These are phyloP conservation scores for Plotosus lineatus DNA, from an alignment of 2,113 vertebrate genomes.

Conservation along the genomic window DNA sequence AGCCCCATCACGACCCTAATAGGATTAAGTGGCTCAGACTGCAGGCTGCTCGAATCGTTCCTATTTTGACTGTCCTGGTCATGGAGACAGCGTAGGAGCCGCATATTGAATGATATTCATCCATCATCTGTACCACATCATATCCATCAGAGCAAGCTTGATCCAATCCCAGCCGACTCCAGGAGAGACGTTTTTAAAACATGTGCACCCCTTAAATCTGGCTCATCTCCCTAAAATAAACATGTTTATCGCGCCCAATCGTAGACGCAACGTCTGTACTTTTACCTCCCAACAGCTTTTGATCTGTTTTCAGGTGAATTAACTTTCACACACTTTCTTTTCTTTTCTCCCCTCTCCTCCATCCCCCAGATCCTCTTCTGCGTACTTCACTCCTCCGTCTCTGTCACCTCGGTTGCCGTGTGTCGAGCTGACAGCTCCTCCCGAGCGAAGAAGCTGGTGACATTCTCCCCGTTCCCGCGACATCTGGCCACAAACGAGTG, in stretches of 20 bases:
- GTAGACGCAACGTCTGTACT: not conserved
- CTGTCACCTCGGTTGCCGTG: slow-evolving; percentile 52
- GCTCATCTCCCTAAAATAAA: not conserved
- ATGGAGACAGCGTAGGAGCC: not conserved
- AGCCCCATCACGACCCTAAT: too few relatives aligned
- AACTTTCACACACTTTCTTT: slow-evolving; percentile 9
- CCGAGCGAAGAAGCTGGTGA: slow-evolving; percentile 63
- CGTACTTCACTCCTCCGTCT: not conserved
- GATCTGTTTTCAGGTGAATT: slow-evolving; percentile 5
- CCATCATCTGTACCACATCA: too few relatives aligned
- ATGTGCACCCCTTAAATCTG: not conserved
- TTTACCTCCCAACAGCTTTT: not conserved
- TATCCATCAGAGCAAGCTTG: too few relatives aligned
- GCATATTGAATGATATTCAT: not conserved
- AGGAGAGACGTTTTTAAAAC: not conserved
- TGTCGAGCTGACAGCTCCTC: slow-evolving; percentile 40
- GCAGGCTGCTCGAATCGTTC: too few relatives aligned
- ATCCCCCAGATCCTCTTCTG: not conserved
- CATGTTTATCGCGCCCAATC: not conserved
- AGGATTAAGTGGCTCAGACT: too few relatives aligned
- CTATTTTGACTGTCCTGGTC: too few relatives aligned
- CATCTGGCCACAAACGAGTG: slow-evolving; percentile 69
- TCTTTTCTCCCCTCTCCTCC: not conserved
- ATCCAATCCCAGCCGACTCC: too few relatives aligned
- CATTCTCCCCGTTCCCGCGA: slow-evolving; percentile 55